Base-by-base conservation (phyloP, 2,888 invertebrate genomes). In the Pycnomerus fuliginosus region DNA sequence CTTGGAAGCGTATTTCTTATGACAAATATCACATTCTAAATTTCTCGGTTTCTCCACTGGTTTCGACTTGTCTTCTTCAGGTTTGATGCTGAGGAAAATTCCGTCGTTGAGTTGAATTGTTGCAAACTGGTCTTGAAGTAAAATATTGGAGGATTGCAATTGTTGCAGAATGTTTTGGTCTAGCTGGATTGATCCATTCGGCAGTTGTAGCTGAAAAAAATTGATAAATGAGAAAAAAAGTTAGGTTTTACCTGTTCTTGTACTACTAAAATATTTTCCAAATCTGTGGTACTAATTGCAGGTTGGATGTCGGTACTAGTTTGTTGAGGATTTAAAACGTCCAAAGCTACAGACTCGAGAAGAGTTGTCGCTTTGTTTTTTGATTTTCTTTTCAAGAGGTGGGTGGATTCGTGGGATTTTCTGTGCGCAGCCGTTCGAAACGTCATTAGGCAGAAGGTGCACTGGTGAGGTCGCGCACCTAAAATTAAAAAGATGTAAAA, bases 341-440 rank as follows among this genome's bases (percentile, higher is more conserved):
- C 52, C 32, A 44, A 43, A 5, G 50, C 52, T 2, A 44, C 44
- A 1, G 44, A 35, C 2, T 34, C 47, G 7, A 52, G 25, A 20
- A 65, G 37, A 44, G 55, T 44, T 3, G 52, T 60, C 1, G 54
- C 42, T 31, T 56, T 44, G 16, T 32, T 35, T 30, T 43, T 43
- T 30, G 22, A 30, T 14, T 14, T 16, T 22, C 42, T 52, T 8
- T 34, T 49, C 1, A 51, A 14, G 31, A 58, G 64, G 50, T 81
- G 80, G 3, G 75, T 72, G 11, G 70, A 51, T 39, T 81, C 71
- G 59, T 86, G 85, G 16, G 79, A 77, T 61, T 82, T 83, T 25
- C 80, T 72, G 55, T 84, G 83, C 1, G 83, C 83, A 0, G 82
- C 78, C 1, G 84, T 86, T 22, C 85, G 71, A 64, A 85, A 86